Base-by-base conservation (phyloP, 1,140 invertebrate species). In the Gryllus bimaculatus region DNA sequence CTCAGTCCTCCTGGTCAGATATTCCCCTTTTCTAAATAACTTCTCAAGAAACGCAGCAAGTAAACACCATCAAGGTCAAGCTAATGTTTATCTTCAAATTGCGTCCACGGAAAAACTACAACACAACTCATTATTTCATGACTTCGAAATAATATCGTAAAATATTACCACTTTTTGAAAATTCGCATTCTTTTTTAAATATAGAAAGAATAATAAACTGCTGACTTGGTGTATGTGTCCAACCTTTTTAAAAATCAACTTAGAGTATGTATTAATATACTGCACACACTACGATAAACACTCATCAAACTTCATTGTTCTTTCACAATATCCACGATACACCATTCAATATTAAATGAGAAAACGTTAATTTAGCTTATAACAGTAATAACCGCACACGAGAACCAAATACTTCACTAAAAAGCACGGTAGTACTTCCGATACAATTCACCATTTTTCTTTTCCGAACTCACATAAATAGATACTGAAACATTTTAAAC, bases 51-150 rank as follows among this genome's bases (percentile, higher is more conserved):
- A 84, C 84, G 83, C 84, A 84, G 84, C 83, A 83, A 85, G 84
- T 86, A 87, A 87, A 88, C 87, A 88, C 88, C 84, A 85, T 85
- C 82, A 82, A 82, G 86, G 86, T 88, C 86, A 87, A 86, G 83
- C 21, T 66, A 78, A 75, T 54, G 76, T 54, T 74, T 75, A 48
- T 80, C 78, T 80, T 66, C 48, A 78, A 74, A 75, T 78, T 75
- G 54, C 26, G 74, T 49, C n/a, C 77, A 78, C 21, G 20, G 21
- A 79, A 75, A 75, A 78, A 47, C 39, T 21, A 39, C 18, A 48
- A 79, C 47, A 54, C n/a, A 79, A 75, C 48, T 18, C 47, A 49
- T 39, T 54, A 18, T 21, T 79, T 21, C 15, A n/a, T 54, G 20
- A 49, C 73, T 79, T 39, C 48, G 21, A 21, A 48, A 74, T 75